Evolutionary conservation across 2,888 invertebrate species (phyloP).

Genomic region (Liposcelis brunnea): DNA sequence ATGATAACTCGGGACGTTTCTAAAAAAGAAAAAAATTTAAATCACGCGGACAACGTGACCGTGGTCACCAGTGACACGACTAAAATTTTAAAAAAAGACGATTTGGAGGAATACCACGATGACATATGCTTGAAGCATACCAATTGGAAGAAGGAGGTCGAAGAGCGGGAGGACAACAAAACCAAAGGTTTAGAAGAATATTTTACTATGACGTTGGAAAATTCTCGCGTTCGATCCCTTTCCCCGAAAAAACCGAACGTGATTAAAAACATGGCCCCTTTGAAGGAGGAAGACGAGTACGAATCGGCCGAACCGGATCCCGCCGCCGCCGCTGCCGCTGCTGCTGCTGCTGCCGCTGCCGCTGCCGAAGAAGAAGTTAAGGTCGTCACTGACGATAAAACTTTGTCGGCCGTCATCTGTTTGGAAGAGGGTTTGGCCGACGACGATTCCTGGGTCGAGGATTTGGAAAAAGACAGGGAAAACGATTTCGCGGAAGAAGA

Average conservation of each 20-base stretch:
- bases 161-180: slow-evolving; percentile 24
- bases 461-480: slow-evolving; percentile 49
- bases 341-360: slow-evolving; percentile 15
- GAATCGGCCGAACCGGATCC: slow-evolving; percentile 14
- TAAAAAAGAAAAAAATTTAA: background rate
- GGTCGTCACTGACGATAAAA: slow-evolving; percentile 50
- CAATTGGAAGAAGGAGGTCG: slow-evolving; percentile 37
- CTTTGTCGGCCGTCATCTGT: slow-evolving; percentile 51
- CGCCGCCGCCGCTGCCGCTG: slow-evolving; percentile 14
- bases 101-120: slow-evolving; percentile 21
- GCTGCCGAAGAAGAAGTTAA: slow-evolving; percentile 15
- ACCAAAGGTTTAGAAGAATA: slow-evolving; percentile 26
- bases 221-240: slow-evolving; percentile 15
- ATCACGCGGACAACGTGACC: slow-evolving; percentile 32
- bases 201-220: slow-evolving; percentile 29
- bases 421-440: slow-evolving; percentile 76
- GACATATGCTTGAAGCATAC: slow-evolving; percentile 47
- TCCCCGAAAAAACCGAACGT: slow-evolving; percentile 22
- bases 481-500: slow-evolving; percentile 21
- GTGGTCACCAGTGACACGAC: slow-evolving; percentile 61
- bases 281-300: slow-evolving; percentile 20
- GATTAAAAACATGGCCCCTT: slow-evolving; percentile 21
- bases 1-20: slow-evolving; percentile 62
- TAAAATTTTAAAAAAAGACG: slow-evolving; percentile 7
- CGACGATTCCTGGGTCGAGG: slow-evolving; percentile 85